Evolutionary conservation across 2,113 vertebrate species (phyloP), one percentile per base, ranked within the genome.

Genomic region (Ptilorrhoa leucosticta): DNA sequence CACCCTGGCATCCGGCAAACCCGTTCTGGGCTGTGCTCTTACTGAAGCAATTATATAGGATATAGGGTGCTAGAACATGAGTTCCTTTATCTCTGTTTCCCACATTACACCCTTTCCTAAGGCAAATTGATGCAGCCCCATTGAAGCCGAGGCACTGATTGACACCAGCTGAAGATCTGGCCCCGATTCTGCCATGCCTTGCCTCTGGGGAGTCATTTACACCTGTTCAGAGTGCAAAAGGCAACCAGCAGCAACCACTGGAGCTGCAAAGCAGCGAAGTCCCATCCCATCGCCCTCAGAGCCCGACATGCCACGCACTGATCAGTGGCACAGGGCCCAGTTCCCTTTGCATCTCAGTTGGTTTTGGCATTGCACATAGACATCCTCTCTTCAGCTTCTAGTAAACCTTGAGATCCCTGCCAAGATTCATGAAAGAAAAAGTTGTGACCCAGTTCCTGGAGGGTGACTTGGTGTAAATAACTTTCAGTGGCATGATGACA

Each of bases 91-190:
- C 96, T 96, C 90, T 60, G 35, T 94, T 97, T 96, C 93, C 87
- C 93, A 96, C 93, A 94, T 97, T 96, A 96, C 95, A 87, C 95
- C 96, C 94, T 96, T 75, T 97, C 94, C 96, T 95, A 94, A 95
- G 93, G 93, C 96, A 42, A 97, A 94, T 9, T 83, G 85, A 96
- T 93, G 95, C 82, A 86, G 93, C 28, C 88, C 76, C 68, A 93
- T 92, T 93, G 93, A 96, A 94, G 82, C 83, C 0, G 39, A 93
- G 90, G 82, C 82, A 95, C 79, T 96, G 93, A 94, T 69, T 93
- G 96, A 96, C 92, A 90, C 82, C 21, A 91, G 58, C 84, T 90
- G 70, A 80, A 93, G 94, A 96, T 95, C 93, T 94, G 88, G 96
- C 96, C 88, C 69, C 0, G 56, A 89, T 90, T 94, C 85, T 92